These are phyloP conservation scores for Epicampocera succincta DNA, from an alignment of 2,888 invertebrate genomes.

Conservation along the genomic window DNA sequence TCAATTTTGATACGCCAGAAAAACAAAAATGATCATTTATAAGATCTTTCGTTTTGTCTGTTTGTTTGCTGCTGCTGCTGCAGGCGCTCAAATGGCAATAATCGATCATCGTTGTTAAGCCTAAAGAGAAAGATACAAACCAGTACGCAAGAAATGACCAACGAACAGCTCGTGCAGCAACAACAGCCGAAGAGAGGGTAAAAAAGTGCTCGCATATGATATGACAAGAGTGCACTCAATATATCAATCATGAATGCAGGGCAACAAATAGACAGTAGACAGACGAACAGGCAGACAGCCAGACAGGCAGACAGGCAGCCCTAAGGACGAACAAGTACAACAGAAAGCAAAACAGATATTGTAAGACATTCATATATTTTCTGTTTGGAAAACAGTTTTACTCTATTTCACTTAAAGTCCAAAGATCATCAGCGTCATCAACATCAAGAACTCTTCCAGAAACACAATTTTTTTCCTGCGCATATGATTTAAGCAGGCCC, in stretches of 20 bases:
- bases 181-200: neutral
- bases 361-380: neutral
- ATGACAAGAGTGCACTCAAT: constrained; percentile 49
- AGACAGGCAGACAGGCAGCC: constrained; percentile 11
- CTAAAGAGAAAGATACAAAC: neutral
- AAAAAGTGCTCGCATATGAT: neutral
- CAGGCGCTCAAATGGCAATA: constrained; percentile 13
- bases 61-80: too few species aligned
- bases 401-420: neutral
- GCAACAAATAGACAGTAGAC: constrained; percentile 25
- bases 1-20: neutral
- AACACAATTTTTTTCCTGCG: neutral
- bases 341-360: neutral
- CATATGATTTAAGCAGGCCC: neutral
- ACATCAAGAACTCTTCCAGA: neutral
- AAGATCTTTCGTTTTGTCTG: neutral
- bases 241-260: constrained; percentile 62
- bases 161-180: constrained; percentile 21
- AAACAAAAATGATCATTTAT: neutral
- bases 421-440: constrained; percentile 13
- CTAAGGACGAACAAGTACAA: neutral
- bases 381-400: constrained; percentile 8
- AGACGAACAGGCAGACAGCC: neutral
- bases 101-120: constrained; percentile 17
- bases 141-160: constrained; percentile 1